Base-by-base conservation (phyloP, 2,113 vertebrate species). In the Melanerpes formicivorus region DNA sequence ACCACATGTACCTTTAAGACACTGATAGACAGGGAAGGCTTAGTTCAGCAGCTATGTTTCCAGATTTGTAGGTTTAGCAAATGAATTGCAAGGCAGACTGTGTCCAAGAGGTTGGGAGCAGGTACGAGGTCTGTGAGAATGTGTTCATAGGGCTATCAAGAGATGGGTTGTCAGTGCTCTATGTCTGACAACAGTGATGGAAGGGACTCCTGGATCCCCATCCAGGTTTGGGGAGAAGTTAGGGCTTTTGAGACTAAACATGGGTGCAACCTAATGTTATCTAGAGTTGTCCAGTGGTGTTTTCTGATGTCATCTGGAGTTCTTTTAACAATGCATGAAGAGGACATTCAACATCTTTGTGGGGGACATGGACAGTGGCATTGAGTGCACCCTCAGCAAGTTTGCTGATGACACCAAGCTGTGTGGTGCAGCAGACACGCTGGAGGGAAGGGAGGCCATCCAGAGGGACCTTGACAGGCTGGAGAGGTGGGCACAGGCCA, bases 81-180 rank as follows among this genome's bases (percentile, higher is more conserved):
- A 48, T 8, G 7, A 34, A 42, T n/a, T 30, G 30, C 1, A 2
- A 54, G 48, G 55, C 25, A 54, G 48, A 10, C 44, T 2, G 2
- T 44, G 46, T 58, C 65, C 40, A 59, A 44, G 65, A 60, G 44
- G 17, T 30, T 59, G 64, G 44, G 14, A 72, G 42, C 58, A 56
- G 42, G 19, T 34, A 19, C 32, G 40, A 25, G 3, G 14, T 84
- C 29, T 67, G 19, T 64, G 37, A 55, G 27, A 2, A 18, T 44
- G 14, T 79, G 59, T 66, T 69, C 0, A 0, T 18, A 30, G 46
- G 48, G 10, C 4, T 13, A 29, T 12, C 2, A 2, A 6, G 26
- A 55, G 42, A 29, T 70, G 64, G 13, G 10, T 10, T 71, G 34
- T 30, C 52, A 19, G 27, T 15, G 40, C 63, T 62, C 2, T 9